A percentile compares a stretch with the other conserved stretches of the same genome.
These are phyloP conservation scores for Periophthalmus magnuspinnatus DNA, from an alignment of 2,797 vertebrate genomes.

Conservation along the genomic window DNA sequence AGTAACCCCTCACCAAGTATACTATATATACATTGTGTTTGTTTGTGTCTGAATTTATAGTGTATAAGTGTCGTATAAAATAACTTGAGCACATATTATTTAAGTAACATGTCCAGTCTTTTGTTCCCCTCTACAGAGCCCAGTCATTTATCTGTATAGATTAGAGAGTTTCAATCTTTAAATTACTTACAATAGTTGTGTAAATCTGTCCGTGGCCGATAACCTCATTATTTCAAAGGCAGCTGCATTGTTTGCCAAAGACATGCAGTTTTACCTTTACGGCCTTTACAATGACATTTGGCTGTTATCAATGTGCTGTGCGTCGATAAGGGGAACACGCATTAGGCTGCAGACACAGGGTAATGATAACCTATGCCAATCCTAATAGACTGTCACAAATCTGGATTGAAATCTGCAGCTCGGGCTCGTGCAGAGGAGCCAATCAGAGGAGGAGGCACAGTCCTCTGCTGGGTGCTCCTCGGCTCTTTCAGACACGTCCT, in stretches of 20 bases:
- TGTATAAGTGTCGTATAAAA: too few relatives aligned
- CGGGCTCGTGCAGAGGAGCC: slow-evolving; percentile 64
- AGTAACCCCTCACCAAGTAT: too few relatives aligned
- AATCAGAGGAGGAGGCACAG: slow-evolving; percentile 53
- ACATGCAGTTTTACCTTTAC: slow-evolving; percentile 52
- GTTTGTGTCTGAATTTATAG: too few relatives aligned
- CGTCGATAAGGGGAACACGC: slow-evolving; percentile 71
- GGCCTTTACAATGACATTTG: slow-evolving; percentile 57
- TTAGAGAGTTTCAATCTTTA: slow-evolving; percentile 23
- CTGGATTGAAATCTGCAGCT: slow-evolving; percentile 79
- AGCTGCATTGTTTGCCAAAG: slow-evolving; percentile 55
- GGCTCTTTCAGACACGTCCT: slow-evolving; percentile 17
- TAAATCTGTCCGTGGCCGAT: slow-evolving; percentile 37
- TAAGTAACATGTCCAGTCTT: not conserved
- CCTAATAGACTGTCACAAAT: slow-evolving; percentile 77
- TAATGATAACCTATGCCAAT: slow-evolving; percentile 80
- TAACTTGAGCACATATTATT: too few relatives aligned
- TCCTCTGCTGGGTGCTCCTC: slow-evolving; percentile 12
- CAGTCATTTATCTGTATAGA: not conserved
- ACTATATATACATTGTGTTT: too few relatives aligned
- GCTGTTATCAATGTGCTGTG: slow-evolving; percentile 68
- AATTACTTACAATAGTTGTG: slow-evolving; percentile 21
- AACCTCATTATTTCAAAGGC: slow-evolving; percentile 57
- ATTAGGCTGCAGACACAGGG: slow-evolving; percentile 71
- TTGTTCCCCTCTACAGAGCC: slow-evolving; percentile 4